Base-by-base conservation (phyloP, 2,888 invertebrate genomes). In the Carterocephalus palaemon region DNA sequence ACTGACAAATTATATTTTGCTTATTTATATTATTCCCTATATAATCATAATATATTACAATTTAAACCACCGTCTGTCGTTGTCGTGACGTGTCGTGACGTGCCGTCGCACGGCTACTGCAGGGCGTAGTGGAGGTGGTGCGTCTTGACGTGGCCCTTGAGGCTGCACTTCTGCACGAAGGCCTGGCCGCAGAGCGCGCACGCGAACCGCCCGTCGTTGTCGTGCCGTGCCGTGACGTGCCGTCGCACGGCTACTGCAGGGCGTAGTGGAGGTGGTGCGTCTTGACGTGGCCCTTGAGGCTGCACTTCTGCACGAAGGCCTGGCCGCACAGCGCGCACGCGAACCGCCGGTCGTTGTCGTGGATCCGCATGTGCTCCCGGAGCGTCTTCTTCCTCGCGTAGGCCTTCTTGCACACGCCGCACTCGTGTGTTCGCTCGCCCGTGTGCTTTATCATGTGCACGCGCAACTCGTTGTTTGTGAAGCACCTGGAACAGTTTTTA, bases 301-400 rank as follows among this genome's bases (percentile, higher is more conserved):
- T 81, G 32, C 80, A 83, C 46, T 82, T 82, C 51, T 85, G 80
- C 0, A 82, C 75, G 6, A 83, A 86, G 0, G 76, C 67, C 46
- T 80, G 78, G 0, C 75, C 79, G n/a, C 83, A 84, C 0, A 77
- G 63, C 0, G 65, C 60, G 23, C 84, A 84, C 0, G 72, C 62
- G 23, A 82, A 82, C 23, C 81, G 49, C 22, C 77, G 66, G 36
- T 81, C 81, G 48, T 79, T 78, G 48, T 80, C 74, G 48, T 84
- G 84, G 31, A 81, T 83, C 5, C 78, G 51, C 71, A 83, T 71
- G 49, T 85, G 84, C 22, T 82, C 77, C 1, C 67, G 74, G 4
- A 84, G 46, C 0, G 78, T 82, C 36, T 73, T 79, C 59, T 76
- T 77, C 23, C 79, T 64, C 0, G 77, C 78, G 39, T 83, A 87